A percentile compares a stretch with the other conserved stretches of the same genome.
These are phyloP conservation scores for Eristalis arbustorum DNA, from an alignment of 2,888 invertebrate species.

Conservation along the genomic window DNA sequence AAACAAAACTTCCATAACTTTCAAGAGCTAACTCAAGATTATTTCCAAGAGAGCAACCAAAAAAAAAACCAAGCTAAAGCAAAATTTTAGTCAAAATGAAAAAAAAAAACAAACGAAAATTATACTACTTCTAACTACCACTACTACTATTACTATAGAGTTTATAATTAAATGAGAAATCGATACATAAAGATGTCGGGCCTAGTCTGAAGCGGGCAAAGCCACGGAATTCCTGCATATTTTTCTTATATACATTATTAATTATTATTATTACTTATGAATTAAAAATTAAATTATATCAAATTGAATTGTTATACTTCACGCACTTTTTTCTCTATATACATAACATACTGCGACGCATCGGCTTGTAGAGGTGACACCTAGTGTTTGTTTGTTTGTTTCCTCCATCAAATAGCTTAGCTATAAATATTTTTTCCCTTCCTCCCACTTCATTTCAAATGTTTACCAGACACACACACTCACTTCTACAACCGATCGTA, in stretches of 20 bases:
- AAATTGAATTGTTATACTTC: constrained; percentile 66
- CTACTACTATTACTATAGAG: constrained; percentile 61
- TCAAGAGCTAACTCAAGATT: constrained; percentile 18
- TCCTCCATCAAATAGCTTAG: constrained; percentile 41
- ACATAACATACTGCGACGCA: constrained; percentile 48
- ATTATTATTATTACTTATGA: constrained; percentile 50
- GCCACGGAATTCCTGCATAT: constrained; percentile 65
- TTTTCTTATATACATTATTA: constrained; percentile 59
- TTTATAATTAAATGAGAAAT: not conserved
- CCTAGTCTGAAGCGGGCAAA: constrained; percentile 44
- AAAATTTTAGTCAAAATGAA: constrained; percentile 15
- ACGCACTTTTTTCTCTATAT: constrained; percentile 50
- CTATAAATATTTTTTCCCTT: constrained; percentile 33
- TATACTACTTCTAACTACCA: constrained; percentile 65
- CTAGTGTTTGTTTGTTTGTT: constrained; percentile 25
- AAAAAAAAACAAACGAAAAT: constrained; percentile 23
- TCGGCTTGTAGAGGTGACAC: constrained; percentile 43
- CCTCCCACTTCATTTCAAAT: not conserved
- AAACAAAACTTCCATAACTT: constrained; percentile 49
- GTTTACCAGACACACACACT: constrained; percentile 12
- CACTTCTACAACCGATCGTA: constrained; percentile 57
- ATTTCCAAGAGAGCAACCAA: constrained; percentile 28
- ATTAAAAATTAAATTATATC: constrained; percentile 22
- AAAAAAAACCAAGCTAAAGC: constrained; percentile 1
- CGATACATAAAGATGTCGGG: constrained; percentile 22